Base-by-base conservation (phyloP, 2,113 vertebrate genomes). In the Syrrhaptes paradoxus region DNA sequence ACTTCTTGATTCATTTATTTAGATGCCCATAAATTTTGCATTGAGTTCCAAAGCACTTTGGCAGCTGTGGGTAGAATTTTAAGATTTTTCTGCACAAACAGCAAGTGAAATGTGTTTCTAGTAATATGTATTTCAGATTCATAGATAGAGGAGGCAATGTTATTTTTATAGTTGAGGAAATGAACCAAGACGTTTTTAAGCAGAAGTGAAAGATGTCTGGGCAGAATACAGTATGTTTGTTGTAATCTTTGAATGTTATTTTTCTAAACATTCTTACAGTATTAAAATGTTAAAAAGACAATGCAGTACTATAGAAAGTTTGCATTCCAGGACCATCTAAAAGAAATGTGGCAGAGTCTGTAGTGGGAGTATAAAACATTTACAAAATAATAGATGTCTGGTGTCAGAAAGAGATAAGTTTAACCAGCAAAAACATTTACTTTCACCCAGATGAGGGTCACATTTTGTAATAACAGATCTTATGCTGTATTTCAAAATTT, bases 111-210 rank as follows among this genome's bases (percentile, higher is more conserved):
- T 85, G 34, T 46, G 10, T 85, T 96, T 81, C 38, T 71, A 88
- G 82, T 93, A 85, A 84, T 89, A 77, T 41, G 41, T 65, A 72
- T 72, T 93, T 94, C 89, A 73, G 80, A 65, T 81, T 92, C 62
- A 32, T 36, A 87, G 74, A 43, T 43, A 58, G 15, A 66, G 41
- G 17, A 89, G 6, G 17, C 71, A 78, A 19, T 66, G 49, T 82
- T 94, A 58, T 90, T 90, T 89, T 95, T 93, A 70, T 85, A 62
- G 67, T 6, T 87, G 86, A 92, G 55, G 19, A 94, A 77, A 90
- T 62, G 48, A 90, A 80, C 54, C 38, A 86, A 94, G 77, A 49
- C 13, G 65, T 82, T 95, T 93, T 94, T 82, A 86, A 58, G 89
- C 26, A 78, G 36, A 52, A 85, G 20, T 78, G 55, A 81, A 86